Percentiles rank a stretch among this genome's conserved stretches.
These are phyloP conservation scores for Caenorhabditis brenneri DNA, from an alignment of 1,140 invertebrate genomes.

Conservation along the genomic window DNA sequence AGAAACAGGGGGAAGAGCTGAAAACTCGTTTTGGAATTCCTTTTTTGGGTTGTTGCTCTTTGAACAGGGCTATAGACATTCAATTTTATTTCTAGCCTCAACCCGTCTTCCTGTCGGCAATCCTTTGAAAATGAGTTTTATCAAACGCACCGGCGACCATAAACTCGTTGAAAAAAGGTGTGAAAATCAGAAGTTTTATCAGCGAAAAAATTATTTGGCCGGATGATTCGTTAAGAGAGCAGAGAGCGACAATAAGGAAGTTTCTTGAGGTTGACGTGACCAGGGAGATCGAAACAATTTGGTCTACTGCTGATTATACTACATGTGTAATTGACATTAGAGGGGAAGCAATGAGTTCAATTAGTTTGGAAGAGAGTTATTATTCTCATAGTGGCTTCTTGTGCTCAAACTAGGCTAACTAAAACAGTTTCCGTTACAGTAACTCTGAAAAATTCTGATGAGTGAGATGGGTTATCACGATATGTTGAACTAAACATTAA, in stretches of 20 bases:
- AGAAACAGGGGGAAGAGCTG: slow-evolving; percentile 82
- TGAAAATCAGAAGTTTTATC: slow-evolving; percentile 1
- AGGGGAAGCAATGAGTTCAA: no score
- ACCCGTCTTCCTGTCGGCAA: slow-evolving; percentile 9
- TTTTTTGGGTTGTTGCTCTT: slow-evolving; percentile 53
- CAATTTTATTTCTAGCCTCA: background rate
- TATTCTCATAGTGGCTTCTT: no score
- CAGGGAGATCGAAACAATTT: background rate
- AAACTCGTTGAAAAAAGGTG: slow-evolving; percentile 10
- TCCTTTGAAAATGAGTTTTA: background rate
- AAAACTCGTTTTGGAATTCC: slow-evolving; percentile 64
- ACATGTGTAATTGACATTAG: no score
- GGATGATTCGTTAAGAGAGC: background rate
- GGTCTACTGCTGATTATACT: background rate
- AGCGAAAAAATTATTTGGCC: background rate
- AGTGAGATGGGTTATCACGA: no score
- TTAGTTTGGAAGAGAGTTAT: no score
- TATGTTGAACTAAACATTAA: no score
- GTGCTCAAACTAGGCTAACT: no score
- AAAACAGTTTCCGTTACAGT: no score
- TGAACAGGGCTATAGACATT: background rate
- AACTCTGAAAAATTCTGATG: no score
- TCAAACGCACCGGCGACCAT: background rate
- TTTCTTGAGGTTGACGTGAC: background rate
- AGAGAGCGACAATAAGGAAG: background rate